A percentile compares a stretch with the other conserved stretches of the same genome.
phyloP scores from a whole-genome alignment of 2,113 vertebrate genomes.

The Pholis gunnellus region DNA sequence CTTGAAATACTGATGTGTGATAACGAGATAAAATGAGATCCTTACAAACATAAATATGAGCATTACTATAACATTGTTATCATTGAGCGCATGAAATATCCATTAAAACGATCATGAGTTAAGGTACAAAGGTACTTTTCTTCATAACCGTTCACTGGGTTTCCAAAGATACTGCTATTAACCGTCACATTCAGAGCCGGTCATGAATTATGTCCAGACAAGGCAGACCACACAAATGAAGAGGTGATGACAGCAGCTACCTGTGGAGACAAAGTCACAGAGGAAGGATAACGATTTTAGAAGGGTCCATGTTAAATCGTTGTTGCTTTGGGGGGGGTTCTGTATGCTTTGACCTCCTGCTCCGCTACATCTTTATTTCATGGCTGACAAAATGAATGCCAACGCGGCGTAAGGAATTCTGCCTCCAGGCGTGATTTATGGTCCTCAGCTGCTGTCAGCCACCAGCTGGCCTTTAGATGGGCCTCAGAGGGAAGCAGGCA shows the following conservation, averaged over 20 bases:
- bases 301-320: slow-evolving; percentile 40
- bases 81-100: neutral
- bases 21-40: neutral
- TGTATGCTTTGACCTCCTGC: slow-evolving; percentile 88
- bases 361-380: slow-evolving; percentile 96
- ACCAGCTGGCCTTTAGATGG: slow-evolving; percentile 92
- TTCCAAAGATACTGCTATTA: neutral
- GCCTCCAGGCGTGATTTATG: slow-evolving; percentile 89
- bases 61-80: neutral
- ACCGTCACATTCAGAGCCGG: slow-evolving; percentile 9
- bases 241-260: slow-evolving; percentile 65
- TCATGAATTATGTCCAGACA: slow-evolving; percentile 60
- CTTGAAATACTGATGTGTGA: neutral
- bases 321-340: slow-evolving; percentile 35
- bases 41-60: neutral
- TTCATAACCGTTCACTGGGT: neutral
- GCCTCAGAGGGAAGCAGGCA: slow-evolving; percentile 74
- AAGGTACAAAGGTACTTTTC: neutral
- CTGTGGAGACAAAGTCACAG: slow-evolving; percentile 64
- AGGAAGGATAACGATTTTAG: slow-evolving; percentile 44
- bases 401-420: slow-evolving; percentile 87
- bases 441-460: slow-evolving; percentile 89
- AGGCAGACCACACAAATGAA: slow-evolving; percentile 70
- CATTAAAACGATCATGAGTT: neutral
- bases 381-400: slow-evolving; percentile 94